Percentiles rank a stretch among this genome's conserved stretches.
These are phyloP conservation scores for Sycophila texana DNA, from an alignment of 2,888 invertebrate genomes.

Conservation along the genomic window DNA sequence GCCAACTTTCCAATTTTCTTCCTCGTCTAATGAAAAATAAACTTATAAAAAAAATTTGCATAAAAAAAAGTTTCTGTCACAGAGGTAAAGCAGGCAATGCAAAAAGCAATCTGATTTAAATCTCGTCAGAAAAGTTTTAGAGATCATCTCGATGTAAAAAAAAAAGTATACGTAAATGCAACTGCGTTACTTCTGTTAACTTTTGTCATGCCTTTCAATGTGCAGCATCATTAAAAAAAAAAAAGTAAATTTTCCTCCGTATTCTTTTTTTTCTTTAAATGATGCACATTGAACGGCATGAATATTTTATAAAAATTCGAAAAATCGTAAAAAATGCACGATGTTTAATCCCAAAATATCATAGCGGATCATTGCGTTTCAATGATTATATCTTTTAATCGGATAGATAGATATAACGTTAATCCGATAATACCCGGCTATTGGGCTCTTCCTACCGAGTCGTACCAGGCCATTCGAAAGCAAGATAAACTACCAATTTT, in stretches of 20 bases:
- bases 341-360: too few relatives aligned
- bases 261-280: too few relatives aligned
- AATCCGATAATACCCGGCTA: too few relatives aligned
- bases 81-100: not conserved
- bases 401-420: too few relatives aligned
- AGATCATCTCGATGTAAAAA: conserved; percentile 46
- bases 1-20: not conserved
- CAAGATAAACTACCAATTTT: too few relatives aligned
- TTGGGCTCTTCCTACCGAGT: too few relatives aligned
- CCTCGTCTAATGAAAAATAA: not conserved
- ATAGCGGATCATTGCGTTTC: too few relatives aligned
- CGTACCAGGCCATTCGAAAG: too few relatives aligned
- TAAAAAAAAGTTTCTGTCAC: not conserved
- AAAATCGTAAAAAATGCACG: not conserved
- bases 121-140: conserved; percentile 43
- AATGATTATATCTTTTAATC: too few relatives aligned
- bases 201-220: not conserved
- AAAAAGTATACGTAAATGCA: conserved; percentile 16
- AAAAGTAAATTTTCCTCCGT: too few relatives aligned
- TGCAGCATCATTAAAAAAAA: not conserved
- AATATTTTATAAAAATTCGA: not conserved
- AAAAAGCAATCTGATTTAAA: conserved; percentile 14
- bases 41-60: not conserved
- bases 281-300: too few relatives aligned
- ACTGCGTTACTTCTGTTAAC: conserved; percentile 23